phyloP scores from a whole-genome alignment of 2,113 vertebrate species.

The Penelope pileata region DNA sequence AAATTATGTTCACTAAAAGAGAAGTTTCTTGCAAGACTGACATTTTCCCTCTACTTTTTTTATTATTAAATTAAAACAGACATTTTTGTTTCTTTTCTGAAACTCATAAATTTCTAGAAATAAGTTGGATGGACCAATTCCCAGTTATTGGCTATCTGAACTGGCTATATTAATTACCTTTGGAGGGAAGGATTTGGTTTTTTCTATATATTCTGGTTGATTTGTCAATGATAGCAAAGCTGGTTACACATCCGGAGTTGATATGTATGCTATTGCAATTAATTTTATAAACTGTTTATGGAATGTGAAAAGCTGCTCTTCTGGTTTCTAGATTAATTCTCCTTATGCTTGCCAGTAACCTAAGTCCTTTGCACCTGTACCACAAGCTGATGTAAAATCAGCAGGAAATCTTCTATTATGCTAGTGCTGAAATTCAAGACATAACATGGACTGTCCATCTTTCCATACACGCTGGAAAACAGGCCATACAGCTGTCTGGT shows the following conservation, averaged over 20 bases:
- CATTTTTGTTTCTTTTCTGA: neutral
- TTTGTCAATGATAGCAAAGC: slow-evolving; percentile 8
- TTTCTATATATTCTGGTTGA: slow-evolving; percentile 9
- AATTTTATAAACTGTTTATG: slow-evolving; percentile 63
- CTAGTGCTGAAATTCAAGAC: slow-evolving; percentile 61
- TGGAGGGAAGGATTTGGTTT: slow-evolving; percentile 34
- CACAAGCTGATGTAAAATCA: slow-evolving; percentile 63
- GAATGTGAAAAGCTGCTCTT: slow-evolving; percentile 68
- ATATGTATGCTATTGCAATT: slow-evolving; percentile 69
- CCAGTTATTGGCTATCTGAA: slow-evolving; percentile 44
- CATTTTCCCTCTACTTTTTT: neutral
- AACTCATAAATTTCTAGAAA: neutral
- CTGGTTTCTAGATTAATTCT: slow-evolving; percentile 69
- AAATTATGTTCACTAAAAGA: neutral
- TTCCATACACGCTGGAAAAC: slow-evolving; percentile 32
- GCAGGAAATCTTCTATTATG: slow-evolving; percentile 67
- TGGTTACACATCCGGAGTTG: neutral
- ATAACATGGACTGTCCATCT: slow-evolving; percentile 6
- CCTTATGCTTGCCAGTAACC: slow-evolving; percentile 48
- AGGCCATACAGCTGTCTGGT: slow-evolving; percentile 53
- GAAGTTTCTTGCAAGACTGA: neutral
- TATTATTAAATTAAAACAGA: neutral
- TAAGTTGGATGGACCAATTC: slow-evolving; percentile 19
- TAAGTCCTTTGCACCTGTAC: slow-evolving; percentile 69
- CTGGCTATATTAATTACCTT: slow-evolving; percentile 53